phyloP scores from a whole-genome alignment of 2,888 invertebrate species.

The Autographa pulchrina region DNA sequence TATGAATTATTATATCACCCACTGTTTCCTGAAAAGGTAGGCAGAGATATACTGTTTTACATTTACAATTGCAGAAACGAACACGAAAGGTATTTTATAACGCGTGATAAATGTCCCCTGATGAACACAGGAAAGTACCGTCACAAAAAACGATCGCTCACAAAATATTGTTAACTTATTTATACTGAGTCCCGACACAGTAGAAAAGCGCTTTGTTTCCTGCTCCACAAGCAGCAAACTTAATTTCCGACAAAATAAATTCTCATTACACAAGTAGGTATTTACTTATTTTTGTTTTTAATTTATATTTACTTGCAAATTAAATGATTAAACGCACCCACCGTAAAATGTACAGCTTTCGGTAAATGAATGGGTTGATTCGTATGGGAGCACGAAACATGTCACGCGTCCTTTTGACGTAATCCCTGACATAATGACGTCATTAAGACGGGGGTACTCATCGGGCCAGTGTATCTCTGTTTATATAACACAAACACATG shows the following conservation, averaged over 20 bases:
- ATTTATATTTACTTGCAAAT: neutral
- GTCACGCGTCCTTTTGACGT: constrained; percentile 1
- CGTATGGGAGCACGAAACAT: neutral
- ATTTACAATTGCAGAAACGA: neutral
- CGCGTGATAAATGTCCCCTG: neutral
- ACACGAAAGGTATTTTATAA: constrained; percentile 1
- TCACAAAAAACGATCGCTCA: constrained; percentile 4
- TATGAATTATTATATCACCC: constrained; percentile 23
- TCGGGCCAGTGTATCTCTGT: neutral
- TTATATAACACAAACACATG: neutral
- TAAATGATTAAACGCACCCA: neutral
- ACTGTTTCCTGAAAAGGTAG: neutral
- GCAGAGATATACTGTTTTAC: neutral
- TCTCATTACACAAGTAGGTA: neutral
- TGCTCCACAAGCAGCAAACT: neutral
- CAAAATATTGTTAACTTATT: neutral
- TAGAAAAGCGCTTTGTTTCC: neutral
- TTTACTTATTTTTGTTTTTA: too few relatives aligned
- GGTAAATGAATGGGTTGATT: neutral
- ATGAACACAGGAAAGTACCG: constrained; percentile 4
- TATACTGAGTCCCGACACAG: neutral
- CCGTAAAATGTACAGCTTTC: neutral
- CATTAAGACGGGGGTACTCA: neutral
- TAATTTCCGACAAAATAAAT: neutral
- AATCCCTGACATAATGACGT: constrained; percentile 6